phyloP scores from a whole-genome alignment of 2,888 invertebrate genomes.

The Abscondita cerata region DNA sequence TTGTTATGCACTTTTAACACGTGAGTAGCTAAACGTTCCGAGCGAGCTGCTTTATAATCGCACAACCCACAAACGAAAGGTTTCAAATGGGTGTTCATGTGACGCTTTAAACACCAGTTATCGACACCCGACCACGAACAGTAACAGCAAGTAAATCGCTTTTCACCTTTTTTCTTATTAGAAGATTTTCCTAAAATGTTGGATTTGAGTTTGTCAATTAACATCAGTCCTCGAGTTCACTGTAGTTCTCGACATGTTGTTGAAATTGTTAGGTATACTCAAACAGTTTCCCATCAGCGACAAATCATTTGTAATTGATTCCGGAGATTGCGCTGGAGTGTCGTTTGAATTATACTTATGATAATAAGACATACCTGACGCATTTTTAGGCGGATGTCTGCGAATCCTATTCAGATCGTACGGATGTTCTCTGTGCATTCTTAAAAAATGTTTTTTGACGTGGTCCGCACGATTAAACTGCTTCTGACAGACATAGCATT shows the following conservation, averaged over 20 bases:
- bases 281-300: constrained; percentile 41
- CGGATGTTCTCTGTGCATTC: constrained; percentile 90
- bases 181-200: constrained; percentile 47
- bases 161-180: constrained; percentile 58
- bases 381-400: constrained; percentile 67
- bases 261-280: constrained; percentile 53
- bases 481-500: constrained; percentile 91
- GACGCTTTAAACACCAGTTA: constrained; percentile 92
- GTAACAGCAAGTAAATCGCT: constrained; percentile 77
- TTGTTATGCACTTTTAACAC: constrained; percentile 92
- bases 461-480: constrained; percentile 94
- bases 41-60: constrained; percentile 92
- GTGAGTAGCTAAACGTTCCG: constrained; percentile 88
- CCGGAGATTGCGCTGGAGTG: constrained; percentile 43
- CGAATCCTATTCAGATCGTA: constrained; percentile 86
- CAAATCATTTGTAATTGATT: constrained; percentile 41
- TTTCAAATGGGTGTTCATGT: constrained; percentile 91
- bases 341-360: constrained; percentile 56
- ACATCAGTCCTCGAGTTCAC: constrained; percentile 45
- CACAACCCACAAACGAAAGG: constrained; percentile 90
- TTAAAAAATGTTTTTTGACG: constrained; percentile 90
- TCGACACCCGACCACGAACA: constrained; percentile 93
- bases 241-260: constrained; percentile 45
- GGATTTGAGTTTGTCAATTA: constrained; percentile 41
- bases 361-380: constrained; percentile 62